These are phyloP conservation scores for Thera britannica DNA, from an alignment of 2,888 invertebrate genomes.

Conservation along the genomic window DNA sequence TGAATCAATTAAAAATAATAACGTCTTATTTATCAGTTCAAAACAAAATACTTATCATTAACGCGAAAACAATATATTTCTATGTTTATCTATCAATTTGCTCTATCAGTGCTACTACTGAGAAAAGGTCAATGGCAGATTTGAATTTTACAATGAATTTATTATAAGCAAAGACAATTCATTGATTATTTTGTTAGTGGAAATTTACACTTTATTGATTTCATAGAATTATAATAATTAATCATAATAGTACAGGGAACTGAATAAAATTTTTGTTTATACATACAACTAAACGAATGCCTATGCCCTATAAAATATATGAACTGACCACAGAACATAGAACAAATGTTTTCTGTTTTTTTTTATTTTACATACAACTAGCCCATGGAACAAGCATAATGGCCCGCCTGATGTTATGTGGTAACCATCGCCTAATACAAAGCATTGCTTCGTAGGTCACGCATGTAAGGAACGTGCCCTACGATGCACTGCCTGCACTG, in stretches of 20 bases:
- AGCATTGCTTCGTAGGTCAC: no score
- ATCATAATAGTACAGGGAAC: background rate
- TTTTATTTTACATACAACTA: no score
- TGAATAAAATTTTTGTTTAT: no score
- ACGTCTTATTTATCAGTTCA: conserved; percentile 3
- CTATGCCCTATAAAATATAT: no score
- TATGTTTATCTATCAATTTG: conserved; percentile 12
- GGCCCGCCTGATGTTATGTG: no score
- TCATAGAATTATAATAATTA: conserved; percentile 12
- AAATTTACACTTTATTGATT: conserved; percentile 8
- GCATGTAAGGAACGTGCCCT: no score
- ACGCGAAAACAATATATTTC: conserved; percentile 1
- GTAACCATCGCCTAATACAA: no score
- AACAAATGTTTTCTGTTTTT: no score
- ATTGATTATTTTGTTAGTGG: conserved; percentile 17
- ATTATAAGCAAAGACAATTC: background rate
- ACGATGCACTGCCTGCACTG: no score
- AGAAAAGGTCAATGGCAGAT: conserved; percentile 33
- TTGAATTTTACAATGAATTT: conserved; percentile 10
- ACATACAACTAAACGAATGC: no score
- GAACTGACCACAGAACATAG: no score
- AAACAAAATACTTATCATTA: conserved; percentile 12
- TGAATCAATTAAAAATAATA: background rate
- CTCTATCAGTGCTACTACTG: conserved; percentile 18
- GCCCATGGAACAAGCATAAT: no score